Percentiles rank a stretch among this genome's conserved stretches.
Conservation (phyloP, 2,888 invertebrate genomes). For the Diachrysia chrysitis region DNA sequence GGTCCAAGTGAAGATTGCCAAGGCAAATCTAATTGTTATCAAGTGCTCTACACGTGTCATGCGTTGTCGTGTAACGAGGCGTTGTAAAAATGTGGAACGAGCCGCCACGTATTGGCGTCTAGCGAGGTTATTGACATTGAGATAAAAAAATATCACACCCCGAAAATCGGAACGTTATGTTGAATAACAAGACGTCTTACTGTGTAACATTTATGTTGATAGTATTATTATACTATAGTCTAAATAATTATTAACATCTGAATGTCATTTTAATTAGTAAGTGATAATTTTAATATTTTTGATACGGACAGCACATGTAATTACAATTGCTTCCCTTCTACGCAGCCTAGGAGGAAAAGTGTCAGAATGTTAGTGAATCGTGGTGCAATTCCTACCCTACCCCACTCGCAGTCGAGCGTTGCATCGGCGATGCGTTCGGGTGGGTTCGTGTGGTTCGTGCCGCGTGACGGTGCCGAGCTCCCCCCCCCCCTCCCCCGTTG, state of each 20-base stretch:
- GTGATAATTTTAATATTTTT: too few species aligned
- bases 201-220: neutral
- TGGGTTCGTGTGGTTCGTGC: conserved; percentile 71
- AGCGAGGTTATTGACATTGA: conserved; percentile 75
- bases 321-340: conserved; percentile 18
- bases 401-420: conserved; percentile 49
- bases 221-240: neutral
- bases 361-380: conserved; percentile 22
- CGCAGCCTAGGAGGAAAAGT: conserved; percentile 34
- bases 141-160: conserved; percentile 69
- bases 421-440: conserved; percentile 67
- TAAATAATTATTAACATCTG: neutral
- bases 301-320: too few species aligned
- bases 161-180: conserved; percentile 49
- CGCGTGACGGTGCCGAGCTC: conserved; percentile 67
- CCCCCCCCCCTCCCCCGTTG: conserved; percentile 38
- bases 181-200: conserved; percentile 21
- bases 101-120: conserved; percentile 58
- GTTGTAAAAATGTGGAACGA: conserved; percentile 70
- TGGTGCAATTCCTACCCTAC: conserved; percentile 44
- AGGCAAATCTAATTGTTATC: conserved; percentile 53
- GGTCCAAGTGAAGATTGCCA: conserved; percentile 47
- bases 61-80: conserved; percentile 62
- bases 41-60: conserved; percentile 64
- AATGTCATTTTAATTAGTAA: too few species aligned